A percentile compares a stretch with the other conserved stretches of the same genome.
These are phyloP conservation scores for Drosophila aff. DNA, from an alignment of 1,140 invertebrate species.

Conservation along the genomic window DNA sequence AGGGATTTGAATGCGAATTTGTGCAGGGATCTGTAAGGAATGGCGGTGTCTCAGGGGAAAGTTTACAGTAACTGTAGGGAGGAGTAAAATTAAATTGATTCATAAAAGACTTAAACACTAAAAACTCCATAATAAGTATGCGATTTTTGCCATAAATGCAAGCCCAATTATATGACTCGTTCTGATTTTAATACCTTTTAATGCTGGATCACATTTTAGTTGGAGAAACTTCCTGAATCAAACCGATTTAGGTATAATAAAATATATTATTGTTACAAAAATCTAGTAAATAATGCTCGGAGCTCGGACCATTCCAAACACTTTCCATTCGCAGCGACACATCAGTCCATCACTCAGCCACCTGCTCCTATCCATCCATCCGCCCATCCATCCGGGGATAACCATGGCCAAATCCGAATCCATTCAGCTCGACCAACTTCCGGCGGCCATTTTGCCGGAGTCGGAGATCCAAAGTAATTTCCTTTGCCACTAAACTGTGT, in stretches of 20 bases:
- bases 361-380: conserved; percentile 22
- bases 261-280: not conserved
- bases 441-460: conserved; percentile 73
- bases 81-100: not conserved
- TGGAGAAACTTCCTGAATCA: too few species aligned
- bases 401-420: conserved; percentile 50
- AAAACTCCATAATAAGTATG: not conserved
- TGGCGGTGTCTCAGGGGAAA: not conserved
- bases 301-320: conserved; percentile 27
- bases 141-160: too few species aligned
- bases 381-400: conserved; percentile 24
- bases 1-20: conserved; percentile 5
- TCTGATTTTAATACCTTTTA: too few species aligned
- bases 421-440: conserved; percentile 64
- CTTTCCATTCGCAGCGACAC: conserved; percentile 32
- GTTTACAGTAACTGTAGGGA: not conserved
- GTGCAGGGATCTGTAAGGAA: not conserved
- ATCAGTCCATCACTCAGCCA: conserved; percentile 29
- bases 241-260: too few species aligned
- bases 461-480: conserved; percentile 71
- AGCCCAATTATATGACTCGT: too few species aligned
- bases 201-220: too few species aligned
- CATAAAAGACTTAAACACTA: not conserved
- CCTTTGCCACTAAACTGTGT: conserved; percentile 79
- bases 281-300: not conserved